A percentile compares a stretch with the other conserved stretches of the same genome.
Evolutionary conservation across 1,140 invertebrate genomes (phyloP).

Genomic region (Heliconius hewitsoni): DNA sequence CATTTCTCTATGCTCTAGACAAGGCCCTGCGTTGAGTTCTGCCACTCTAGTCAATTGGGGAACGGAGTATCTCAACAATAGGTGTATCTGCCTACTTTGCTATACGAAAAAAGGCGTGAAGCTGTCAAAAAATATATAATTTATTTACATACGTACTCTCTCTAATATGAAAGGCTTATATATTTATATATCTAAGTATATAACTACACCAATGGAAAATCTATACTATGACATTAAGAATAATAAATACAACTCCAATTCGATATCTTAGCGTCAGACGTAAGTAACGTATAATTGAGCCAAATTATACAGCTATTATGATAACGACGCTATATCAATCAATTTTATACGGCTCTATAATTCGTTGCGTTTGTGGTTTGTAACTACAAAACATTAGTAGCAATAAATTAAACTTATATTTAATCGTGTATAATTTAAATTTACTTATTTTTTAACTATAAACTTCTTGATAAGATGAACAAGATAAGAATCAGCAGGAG

Average conservation of each 20-base stretch:
- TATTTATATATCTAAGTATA: neutral
- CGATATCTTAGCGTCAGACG: slow-evolving; percentile 40
- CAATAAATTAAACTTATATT: neutral
- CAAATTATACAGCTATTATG: slow-evolving; percentile 58
- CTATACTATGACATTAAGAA: neutral
- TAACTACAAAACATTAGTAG: slow-evolving; percentile 14
- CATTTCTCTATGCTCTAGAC: too few species aligned
- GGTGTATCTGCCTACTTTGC: too few species aligned
- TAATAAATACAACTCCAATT: slow-evolving; percentile 22
- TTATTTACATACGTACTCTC: too few species aligned
- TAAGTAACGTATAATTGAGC: slow-evolving; percentile 44
- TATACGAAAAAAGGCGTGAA: too few species aligned
- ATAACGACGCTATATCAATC: slow-evolving; percentile 49
- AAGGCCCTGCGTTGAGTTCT: too few species aligned
- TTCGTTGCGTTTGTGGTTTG: slow-evolving; percentile 29
- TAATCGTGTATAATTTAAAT: neutral
- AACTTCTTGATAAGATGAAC: neutral
- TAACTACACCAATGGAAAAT: neutral
- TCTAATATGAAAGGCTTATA: neutral
- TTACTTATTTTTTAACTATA: too few species aligned
- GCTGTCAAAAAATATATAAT: too few species aligned
- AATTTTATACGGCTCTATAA: slow-evolving; percentile 47
- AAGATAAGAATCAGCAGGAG: neutral
- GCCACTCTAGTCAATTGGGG: too few species aligned
- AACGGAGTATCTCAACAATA: too few species aligned